These are phyloP conservation scores for Catocala fraxini DNA, from an alignment of 2,888 invertebrate genomes.

Conservation along the genomic window DNA sequence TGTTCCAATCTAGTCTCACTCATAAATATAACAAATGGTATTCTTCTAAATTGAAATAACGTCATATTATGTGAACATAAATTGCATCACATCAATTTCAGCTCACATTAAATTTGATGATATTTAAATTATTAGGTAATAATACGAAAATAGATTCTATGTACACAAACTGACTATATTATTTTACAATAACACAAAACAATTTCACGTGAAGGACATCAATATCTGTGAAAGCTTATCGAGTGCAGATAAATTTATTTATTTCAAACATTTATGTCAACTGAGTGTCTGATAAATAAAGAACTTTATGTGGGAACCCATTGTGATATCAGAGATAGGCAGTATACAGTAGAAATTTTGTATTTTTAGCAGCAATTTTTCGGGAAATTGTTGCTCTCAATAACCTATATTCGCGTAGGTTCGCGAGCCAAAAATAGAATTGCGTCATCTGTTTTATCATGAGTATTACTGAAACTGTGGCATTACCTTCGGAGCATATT, in stretches of 20 bases:
- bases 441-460: not conserved
- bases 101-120: too few relatives aligned
- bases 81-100: too few relatives aligned
- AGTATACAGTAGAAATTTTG: not conserved
- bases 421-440: not conserved
- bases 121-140: too few relatives aligned
- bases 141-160: too few relatives aligned
- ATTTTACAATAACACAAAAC: constrained; percentile 4
- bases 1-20: too few relatives aligned
- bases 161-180: not conserved
- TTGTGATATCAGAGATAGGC: not conserved
- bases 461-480: too few relatives aligned
- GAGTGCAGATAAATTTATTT: constrained; percentile 50
- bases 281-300: constrained; percentile 31
- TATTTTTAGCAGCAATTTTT: not conserved
- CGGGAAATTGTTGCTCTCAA: not conserved
- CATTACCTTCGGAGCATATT: too few relatives aligned
- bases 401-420: too few relatives aligned
- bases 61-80: too few relatives aligned
- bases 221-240: constrained; percentile 55
- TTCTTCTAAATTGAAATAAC: too few relatives aligned
- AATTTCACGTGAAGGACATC: constrained; percentile 36
- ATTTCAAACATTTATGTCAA: constrained; percentile 35
- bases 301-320: not conserved
- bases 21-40: too few relatives aligned